Percentiles rank a stretch among this genome's conserved stretches.
phyloP scores from a whole-genome alignment of 2,113 vertebrate species.

The Prolemur simus region DNA sequence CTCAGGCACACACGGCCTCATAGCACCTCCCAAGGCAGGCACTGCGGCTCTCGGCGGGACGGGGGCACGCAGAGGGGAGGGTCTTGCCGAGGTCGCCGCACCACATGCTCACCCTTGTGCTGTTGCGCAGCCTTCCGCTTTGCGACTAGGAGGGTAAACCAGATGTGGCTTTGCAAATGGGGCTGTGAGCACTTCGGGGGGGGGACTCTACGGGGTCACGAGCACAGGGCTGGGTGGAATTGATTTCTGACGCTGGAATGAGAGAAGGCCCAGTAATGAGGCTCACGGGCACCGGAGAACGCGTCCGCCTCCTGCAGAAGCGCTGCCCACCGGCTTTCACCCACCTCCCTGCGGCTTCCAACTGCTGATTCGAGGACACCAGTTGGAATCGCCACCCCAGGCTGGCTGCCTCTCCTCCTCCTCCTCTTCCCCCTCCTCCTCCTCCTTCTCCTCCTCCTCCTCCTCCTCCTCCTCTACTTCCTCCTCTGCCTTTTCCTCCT shows the following conservation, averaged over 20 bases:
- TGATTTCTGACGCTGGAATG: rapidly evolving
- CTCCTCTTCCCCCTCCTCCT: background rate
- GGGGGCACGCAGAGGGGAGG: rapidly evolving
- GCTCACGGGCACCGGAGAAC: background rate
- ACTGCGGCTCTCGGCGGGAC: rapidly evolving
- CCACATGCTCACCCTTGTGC: rapidly evolving
- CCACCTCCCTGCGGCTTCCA: background rate
- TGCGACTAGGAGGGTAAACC: background rate
- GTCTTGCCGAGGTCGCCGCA: rapidly evolving
- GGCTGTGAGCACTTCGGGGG: too few species aligned
- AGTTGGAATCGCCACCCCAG: constrained; percentile 19
- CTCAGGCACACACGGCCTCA: too few species aligned
- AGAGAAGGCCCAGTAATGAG: background rate
- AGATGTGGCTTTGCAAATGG: background rate
- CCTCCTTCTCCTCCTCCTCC: rapidly evolving
- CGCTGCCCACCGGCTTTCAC: background rate
- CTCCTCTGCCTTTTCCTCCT: background rate
- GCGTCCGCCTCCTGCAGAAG: rapidly evolving
- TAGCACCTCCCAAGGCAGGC: rapidly evolving
- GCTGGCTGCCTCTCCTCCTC: background rate
- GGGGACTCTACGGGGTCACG: background rate
- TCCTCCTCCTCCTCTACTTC: background rate
- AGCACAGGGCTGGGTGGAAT: background rate
- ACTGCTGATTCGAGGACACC: constrained; percentile 36
- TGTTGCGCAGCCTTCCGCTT: background rate